Base-by-base conservation (phyloP, 2,888 invertebrate species). In the Melieria crassipennis region DNA sequence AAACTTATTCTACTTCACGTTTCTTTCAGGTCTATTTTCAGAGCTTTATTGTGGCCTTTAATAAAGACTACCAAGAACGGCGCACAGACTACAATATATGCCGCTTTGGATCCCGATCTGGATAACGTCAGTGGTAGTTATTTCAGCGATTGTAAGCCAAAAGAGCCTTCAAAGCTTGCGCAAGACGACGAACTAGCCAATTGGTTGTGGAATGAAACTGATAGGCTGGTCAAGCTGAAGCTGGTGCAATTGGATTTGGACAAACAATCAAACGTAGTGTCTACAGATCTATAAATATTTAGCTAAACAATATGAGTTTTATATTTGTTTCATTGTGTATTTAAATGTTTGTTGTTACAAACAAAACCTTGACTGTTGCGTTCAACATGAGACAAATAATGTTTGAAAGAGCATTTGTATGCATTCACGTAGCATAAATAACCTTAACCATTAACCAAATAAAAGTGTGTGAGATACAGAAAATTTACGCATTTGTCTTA, bases 121-220 rank as follows among this genome's bases (percentile, higher is more conserved):
- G 79, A 82, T 11, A 78, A 77, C 5, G 80, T 85, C 7, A 75
- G 78, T 3, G 85, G 85, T 0, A 68, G 75, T 52, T 86, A 86
- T 75, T 86, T 86, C 13, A 90, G 91, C 72, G 92, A 93, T 75
- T 93, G 93, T 78, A 84, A 86, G 7, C 84, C 86, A 0, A 87
- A 83, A 61, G 79, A 81, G 16, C 88, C 91, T 0, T 88, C 89
- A 0, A 78, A 81, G 10, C 87, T 87, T 56, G 91, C 91, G 4
- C 87, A 84, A 69, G 88, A 91, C 79, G 86, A 87, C 1, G 87
- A 88, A 48, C 79, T 87, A 52, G 91, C 90, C 0, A 86, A 85
- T 43, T 88, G 88, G 80, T 85, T 93, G 10, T 93, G 92, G 93
- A 86, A 89, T 4, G 87, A 83, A 42, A 86, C 83, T 72, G 84